Conservation (phyloP, 2,113 vertebrate species). For the Nothocercus julius region DNA sequence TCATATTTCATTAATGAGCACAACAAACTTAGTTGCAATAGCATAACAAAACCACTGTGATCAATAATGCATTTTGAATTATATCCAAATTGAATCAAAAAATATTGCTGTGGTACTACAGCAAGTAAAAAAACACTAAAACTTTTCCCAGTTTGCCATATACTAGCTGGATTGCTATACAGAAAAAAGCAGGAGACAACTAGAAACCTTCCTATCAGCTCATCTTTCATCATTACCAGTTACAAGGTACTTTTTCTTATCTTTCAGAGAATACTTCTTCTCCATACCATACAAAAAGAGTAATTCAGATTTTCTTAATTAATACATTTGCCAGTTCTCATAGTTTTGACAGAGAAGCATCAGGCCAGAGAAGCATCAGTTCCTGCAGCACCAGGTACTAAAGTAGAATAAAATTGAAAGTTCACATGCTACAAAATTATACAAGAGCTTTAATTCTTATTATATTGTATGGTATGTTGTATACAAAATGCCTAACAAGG, state of each 20-base stretch:
- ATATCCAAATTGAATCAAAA: no score
- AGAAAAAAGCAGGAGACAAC: neutral
- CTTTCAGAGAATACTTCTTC: neutral
- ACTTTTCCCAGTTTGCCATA: neutral
- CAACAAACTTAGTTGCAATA: neutral
- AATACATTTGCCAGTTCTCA: neutral
- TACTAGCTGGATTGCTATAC: neutral
- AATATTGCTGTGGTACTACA: no score
- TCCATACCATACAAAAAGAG: neutral
- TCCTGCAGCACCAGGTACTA: neutral
- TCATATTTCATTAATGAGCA: neutral
- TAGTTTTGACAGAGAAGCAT: neutral
- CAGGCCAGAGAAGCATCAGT: neutral
- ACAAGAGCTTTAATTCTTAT: no score
- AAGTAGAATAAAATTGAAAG: neutral
- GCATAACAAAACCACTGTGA: neutral
- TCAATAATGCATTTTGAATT: neutral
- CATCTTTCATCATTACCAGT: neutral
- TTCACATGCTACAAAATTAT: neutral
- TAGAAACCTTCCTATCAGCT: neutral
- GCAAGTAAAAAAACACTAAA: neutral
- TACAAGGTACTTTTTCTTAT: neutral
- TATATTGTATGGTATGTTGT: no score
- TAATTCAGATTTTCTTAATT: neutral
- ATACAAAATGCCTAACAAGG: neutral